Conservation (phyloP, 2,113 vertebrate genomes). For the Eulemur macaco region DNA sequence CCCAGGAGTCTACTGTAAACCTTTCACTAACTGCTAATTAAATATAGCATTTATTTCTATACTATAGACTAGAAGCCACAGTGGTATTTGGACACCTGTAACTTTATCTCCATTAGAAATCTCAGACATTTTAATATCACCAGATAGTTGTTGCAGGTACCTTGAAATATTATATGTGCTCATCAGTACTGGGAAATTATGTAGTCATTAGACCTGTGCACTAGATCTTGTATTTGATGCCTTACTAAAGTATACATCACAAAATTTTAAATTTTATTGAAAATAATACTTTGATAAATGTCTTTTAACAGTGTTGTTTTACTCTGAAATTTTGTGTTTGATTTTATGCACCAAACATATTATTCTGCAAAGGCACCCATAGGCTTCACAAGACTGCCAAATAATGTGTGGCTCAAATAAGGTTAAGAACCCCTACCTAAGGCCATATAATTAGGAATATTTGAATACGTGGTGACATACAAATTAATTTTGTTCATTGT, state of each 20-base stretch:
- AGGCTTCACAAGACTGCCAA: not conserved
- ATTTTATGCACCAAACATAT: slow-evolving; percentile 10
- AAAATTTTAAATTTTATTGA: not conserved
- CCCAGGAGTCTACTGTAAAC: not conserved
- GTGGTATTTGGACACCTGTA: not conserved
- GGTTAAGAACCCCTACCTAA: not conserved
- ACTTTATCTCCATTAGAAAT: not conserved
- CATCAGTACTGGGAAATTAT: not conserved
- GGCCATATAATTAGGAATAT: not conserved
- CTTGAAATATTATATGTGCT: slow-evolving; percentile 12
- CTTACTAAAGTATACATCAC: not conserved
- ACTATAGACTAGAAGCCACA: not conserved
- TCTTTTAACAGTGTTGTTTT: not conserved
- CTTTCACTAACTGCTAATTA: not conserved
- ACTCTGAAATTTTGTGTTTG: not conserved
- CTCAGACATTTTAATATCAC: not conserved
- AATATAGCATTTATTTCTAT: not conserved
- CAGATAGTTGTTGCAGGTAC: not conserved
- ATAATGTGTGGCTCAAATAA: not conserved
- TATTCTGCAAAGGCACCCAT: not conserved
- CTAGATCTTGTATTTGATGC: not conserved
- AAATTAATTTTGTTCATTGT: not conserved
- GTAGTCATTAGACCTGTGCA: not conserved
- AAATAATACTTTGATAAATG: not conserved
- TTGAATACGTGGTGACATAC: not conserved